Base-by-base conservation (phyloP, 2,888 invertebrate species). In the Parnassius apollo region DNA sequence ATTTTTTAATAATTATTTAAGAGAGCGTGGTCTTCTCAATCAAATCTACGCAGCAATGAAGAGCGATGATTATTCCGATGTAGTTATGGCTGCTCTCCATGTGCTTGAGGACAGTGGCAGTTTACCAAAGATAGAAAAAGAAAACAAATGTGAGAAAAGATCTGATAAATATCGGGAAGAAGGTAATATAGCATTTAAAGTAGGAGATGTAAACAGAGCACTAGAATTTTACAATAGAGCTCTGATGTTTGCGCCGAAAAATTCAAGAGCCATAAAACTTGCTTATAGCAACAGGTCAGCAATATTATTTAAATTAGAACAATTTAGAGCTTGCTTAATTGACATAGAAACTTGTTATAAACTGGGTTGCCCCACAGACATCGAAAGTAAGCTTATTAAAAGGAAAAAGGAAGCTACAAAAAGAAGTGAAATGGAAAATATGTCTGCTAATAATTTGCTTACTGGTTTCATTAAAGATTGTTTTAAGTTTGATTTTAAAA, bases 241-340 rank as follows among this genome's bases (percentile, higher is more conserved):
- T 1, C 57, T 78, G 2, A 48, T 70, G 42, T 68, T 45, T 57
- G 78, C 80, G 7, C 78, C 78, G 2, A 66, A 67, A 4, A 52
- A 69, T 50, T 74, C 78, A 0, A 61, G 46, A 22, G 66, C 68
- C 9, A 64, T 77, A 66, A 66, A 66, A 60, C 56, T 75, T 8
- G 78, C 73, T 2, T 74, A 71, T 51, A 72, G 74, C 57, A 75
- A 75, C 49, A 71, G 78, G 68, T 78, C 80, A 44, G 74, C 70
- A 0, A 45, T 76, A 12, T 63, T 77, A 2, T 61, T 57, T 2
- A 67, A 66, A 22, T 12, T 66, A 2, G 51, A 67, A 11, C 62
- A 59, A 9, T 73, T 62, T 42, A 42, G 25, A 13, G 75, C 70
- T 4, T 72, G 75, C 57, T 12, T 71, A 11, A 58, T 61, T 9